Conservation (phyloP, 1,140 invertebrate genomes). For the Antheraea mylitta region DNA sequence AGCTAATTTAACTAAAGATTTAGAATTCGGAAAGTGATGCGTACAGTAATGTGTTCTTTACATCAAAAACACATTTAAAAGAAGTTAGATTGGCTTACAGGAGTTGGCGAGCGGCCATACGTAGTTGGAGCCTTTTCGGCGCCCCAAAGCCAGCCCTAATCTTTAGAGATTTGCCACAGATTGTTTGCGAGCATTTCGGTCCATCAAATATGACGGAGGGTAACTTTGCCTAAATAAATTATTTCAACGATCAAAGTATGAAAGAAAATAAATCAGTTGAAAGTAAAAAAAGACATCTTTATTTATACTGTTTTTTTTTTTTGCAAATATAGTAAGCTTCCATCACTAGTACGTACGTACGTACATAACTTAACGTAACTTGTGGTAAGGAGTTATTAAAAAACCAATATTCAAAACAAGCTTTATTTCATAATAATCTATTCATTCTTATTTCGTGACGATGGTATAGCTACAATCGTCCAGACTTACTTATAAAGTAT, state of each 20-base stretch:
- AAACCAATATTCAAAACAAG: conserved; percentile 66
- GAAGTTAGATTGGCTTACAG: conserved; percentile 77
- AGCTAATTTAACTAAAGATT: conserved; percentile 71
- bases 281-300: conserved; percentile 2
- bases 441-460: conserved; percentile 52
- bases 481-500: conserved; percentile 37
- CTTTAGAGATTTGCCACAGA: conserved; percentile 67
- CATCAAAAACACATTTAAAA: conserved; percentile 79
- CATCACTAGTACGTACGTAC: too few species aligned
- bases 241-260: conserved; percentile 19
- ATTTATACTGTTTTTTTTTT: neutral
- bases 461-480: conserved; percentile 46
- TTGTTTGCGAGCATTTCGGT: conserved; percentile 69
- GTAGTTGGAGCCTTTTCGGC: conserved; percentile 67
- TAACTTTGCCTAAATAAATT: conserved; percentile 64
- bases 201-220: conserved; percentile 63
- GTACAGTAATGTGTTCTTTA: conserved; percentile 73
- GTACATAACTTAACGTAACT: conserved; percentile 5
- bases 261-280: neutral
- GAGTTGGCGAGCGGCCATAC: conserved; percentile 73
- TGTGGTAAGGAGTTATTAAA: conserved; percentile 2
- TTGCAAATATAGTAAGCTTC: neutral
- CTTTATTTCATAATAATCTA: conserved; percentile 71
- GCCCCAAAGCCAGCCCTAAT: conserved; percentile 69
- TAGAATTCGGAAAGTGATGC: conserved; percentile 55